Evolutionary conservation across 2,113 vertebrate genomes (phyloP).

Genomic region (Neogale vison): DNA sequence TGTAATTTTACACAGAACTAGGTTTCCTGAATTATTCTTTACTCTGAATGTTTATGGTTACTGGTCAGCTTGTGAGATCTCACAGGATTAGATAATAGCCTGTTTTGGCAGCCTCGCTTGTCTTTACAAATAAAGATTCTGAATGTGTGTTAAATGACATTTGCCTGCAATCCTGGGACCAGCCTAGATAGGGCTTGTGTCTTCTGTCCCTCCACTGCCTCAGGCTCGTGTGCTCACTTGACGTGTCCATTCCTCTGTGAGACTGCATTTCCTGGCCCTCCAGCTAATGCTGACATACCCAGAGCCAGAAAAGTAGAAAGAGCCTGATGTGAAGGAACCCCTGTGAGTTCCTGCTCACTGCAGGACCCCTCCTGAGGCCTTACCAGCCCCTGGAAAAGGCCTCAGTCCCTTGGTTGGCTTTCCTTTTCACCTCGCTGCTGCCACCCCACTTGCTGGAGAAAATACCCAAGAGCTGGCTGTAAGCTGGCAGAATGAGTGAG

Average conservation of each 20-base stretch:
- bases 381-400: background rate
- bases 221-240: background rate
- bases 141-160: background rate
- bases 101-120: background rate
- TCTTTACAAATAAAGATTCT: background rate
- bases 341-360: background rate
- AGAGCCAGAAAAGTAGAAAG: background rate
- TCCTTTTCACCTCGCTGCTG: background rate
- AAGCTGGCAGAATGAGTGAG: background rate
- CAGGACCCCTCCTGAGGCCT: background rate
- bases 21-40: constrained; percentile 6
- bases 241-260: background rate
- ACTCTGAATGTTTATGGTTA: background rate
- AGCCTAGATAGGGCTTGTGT: background rate
- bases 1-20: constrained; percentile 22
- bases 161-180: background rate
- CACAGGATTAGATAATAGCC: background rate
- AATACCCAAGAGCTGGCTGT: background rate
- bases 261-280: background rate
- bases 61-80: background rate
- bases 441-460: background rate
- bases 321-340: background rate
- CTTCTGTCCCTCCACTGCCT: background rate
- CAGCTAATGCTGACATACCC: background rate
- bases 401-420: background rate